Evolutionary conservation across 2,888 invertebrate genomes (phyloP).

Genomic region (Liposcelis brunnea): DNA sequence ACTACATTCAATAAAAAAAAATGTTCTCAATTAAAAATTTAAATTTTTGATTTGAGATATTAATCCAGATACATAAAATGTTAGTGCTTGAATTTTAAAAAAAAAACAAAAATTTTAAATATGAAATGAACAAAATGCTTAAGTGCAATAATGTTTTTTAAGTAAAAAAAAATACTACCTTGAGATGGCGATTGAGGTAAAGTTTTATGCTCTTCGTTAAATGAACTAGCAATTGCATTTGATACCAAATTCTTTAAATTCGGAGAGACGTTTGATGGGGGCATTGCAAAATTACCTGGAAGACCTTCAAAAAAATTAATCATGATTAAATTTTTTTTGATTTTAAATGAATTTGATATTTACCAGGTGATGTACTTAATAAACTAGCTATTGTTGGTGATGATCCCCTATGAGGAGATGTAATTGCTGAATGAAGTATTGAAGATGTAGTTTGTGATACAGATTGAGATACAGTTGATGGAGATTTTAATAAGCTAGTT

Average conservation of each 20-base stretch:
- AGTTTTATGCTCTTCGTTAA: slow-evolving; percentile 14
- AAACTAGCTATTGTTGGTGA: slow-evolving; percentile 37
- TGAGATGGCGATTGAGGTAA: slow-evolving; percentile 37
- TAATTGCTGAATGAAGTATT: slow-evolving; percentile 18
- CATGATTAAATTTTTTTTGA: background rate
- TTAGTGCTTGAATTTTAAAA: background rate
- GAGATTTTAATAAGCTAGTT: slow-evolving; percentile 64
- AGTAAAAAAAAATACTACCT: too few relatives aligned
- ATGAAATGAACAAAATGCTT: slow-evolving; percentile 1
- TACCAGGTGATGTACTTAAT: slow-evolving; percentile 24
- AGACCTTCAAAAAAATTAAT: slow-evolving; percentile 7
- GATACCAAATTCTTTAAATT: slow-evolving; percentile 34
- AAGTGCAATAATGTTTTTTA: background rate
- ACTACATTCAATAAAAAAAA: background rate
- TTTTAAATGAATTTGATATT: background rate
- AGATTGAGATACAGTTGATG: slow-evolving; percentile 33
- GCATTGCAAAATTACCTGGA: slow-evolving; percentile 11
- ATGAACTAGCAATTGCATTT: slow-evolving; percentile 27
- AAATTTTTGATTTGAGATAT: background rate
- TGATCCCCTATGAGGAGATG: slow-evolving; percentile 25
- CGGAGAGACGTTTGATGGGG: slow-evolving; percentile 25
- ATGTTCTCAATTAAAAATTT: background rate
- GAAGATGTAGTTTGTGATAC: slow-evolving; percentile 17
- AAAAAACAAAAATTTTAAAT: background rate
- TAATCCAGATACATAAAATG: too few relatives aligned